Percentiles rank a stretch among this genome's conserved stretches.
phyloP scores from a whole-genome alignment of 2,113 vertebrate species.

The Semnornis frantzii region DNA sequence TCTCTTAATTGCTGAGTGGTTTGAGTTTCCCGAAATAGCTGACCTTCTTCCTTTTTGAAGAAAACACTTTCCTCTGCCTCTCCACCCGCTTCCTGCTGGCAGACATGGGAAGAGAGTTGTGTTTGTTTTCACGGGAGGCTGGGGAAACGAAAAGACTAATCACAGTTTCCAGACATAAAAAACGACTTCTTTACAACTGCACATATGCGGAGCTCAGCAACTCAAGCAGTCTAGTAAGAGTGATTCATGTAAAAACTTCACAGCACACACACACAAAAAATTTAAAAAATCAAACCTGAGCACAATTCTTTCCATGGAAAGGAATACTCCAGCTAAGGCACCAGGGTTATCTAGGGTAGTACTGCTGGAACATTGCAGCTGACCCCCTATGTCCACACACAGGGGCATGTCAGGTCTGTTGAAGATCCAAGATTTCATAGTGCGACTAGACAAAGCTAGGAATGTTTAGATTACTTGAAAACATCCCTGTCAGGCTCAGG shows the following conservation, averaged over 20 bases:
- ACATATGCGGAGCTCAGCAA: conserved; percentile 38
- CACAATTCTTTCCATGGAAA: not conserved
- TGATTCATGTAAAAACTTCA: not conserved
- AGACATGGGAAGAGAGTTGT: conserved; percentile 50
- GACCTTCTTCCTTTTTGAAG: conserved; percentile 47
- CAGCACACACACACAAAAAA: not conserved
- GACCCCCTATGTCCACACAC: not conserved
- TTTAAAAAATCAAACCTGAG: not conserved
- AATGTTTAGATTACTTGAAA: not conserved
- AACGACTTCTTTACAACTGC: conserved; percentile 56
- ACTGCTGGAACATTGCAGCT: not conserved
- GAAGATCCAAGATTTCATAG: not conserved
- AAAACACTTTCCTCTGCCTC: conserved; percentile 37
- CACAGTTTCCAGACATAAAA: conserved; percentile 63
- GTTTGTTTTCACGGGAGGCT: conserved; percentile 41
- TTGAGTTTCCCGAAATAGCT: conserved; percentile 63
- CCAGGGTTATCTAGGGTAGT: not conserved
- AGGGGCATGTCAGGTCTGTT: not conserved
- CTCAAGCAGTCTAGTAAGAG: not conserved
- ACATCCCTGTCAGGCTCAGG: not conserved
- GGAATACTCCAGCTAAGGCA: not conserved
- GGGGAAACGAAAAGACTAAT: conserved; percentile 4
- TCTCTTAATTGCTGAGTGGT: conserved; percentile 46
- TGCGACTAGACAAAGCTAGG: not conserved
- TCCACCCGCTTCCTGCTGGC: conserved; percentile 43